Conservation (phyloP, 1,140 invertebrate species). For the Brachionus calyciflorus region DNA sequence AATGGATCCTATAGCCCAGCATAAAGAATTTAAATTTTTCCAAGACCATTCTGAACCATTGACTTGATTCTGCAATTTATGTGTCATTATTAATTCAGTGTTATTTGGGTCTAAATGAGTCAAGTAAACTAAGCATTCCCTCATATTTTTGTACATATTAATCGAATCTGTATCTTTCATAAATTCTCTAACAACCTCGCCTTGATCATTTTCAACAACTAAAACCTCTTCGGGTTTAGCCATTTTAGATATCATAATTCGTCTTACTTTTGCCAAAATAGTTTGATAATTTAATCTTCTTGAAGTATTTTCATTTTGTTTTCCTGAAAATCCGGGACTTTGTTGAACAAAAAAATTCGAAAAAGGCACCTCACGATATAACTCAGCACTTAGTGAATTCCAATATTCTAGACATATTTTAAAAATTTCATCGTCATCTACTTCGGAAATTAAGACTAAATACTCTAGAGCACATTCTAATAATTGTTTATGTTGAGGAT, state of each 20-base stretch:
- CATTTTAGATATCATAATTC: conserved; percentile 99
- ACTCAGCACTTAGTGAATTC: conserved; percentile 83
- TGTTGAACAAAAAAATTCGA: too few species aligned
- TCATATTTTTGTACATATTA: conserved; percentile 99
- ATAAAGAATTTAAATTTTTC: conserved; percentile 97
- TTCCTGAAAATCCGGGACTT: conserved; percentile 43
- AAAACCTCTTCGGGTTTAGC: conserved; percentile 99
- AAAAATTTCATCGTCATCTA: conserved; percentile 98
- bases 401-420: conserved; percentile 99
- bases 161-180: conserved; percentile 99
- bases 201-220: conserved; percentile 99
- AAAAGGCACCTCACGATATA: conserved; percentile 59
- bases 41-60: conserved; percentile 99
- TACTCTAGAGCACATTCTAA: conserved; percentile 75
- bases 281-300: conserved; percentile 7
- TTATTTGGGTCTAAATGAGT: conserved; percentile 94
- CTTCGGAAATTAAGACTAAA: conserved; percentile 94
- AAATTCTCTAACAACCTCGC: conserved; percentile 97
- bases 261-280: conserved; percentile 68
- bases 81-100: conserved; percentile 97
- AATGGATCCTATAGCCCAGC: conserved; percentile 99
- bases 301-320: conserved; percentile 48
- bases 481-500: conserved; percentile 7
- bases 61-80: conserved; percentile 97
- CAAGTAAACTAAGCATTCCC: conserved; percentile 71